Evolutionary conservation across 2,888 invertebrate species (phyloP).

Genomic region (Ophion ventricosus): DNA sequence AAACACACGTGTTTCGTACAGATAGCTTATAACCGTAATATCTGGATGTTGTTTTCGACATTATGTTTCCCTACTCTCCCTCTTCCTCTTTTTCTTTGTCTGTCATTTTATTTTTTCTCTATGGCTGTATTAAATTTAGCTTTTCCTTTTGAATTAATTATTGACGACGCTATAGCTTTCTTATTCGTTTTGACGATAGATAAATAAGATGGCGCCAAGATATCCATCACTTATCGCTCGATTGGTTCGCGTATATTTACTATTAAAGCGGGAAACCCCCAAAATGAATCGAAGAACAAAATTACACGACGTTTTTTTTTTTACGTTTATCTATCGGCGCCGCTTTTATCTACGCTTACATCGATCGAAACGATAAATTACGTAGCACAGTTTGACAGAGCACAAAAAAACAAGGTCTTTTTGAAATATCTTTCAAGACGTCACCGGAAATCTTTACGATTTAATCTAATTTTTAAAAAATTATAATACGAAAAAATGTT

Average conservation of each 20-base stretch:
- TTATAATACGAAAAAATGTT: too few species aligned
- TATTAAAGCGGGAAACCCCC: not conserved
- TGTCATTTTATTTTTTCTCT: not conserved
- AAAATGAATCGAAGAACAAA: not conserved
- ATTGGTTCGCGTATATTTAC: not conserved
- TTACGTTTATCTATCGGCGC: not conserved
- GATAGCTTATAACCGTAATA: not conserved
- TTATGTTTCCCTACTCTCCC: not conserved
- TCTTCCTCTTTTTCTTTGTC: not conserved
- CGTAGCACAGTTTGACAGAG: not conserved
- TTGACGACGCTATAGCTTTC: not conserved
- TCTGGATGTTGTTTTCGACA: not conserved
- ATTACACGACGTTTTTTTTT: not conserved
- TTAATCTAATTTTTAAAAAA: too few species aligned
- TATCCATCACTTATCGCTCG: not conserved
- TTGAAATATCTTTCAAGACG: not conserved
- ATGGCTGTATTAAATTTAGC: not conserved
- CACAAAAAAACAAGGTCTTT: not conserved
- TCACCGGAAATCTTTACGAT: too few species aligned
- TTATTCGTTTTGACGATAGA: not conserved
- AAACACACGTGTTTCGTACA: slow-evolving; percentile 30
- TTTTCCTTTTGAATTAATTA: not conserved
- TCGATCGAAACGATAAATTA: not conserved
- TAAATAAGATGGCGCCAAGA: not conserved
- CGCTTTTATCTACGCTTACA: not conserved